Evolutionary conservation across 2,888 invertebrate genomes (phyloP).

Genomic region (Drosophila niveifrons): DNA sequence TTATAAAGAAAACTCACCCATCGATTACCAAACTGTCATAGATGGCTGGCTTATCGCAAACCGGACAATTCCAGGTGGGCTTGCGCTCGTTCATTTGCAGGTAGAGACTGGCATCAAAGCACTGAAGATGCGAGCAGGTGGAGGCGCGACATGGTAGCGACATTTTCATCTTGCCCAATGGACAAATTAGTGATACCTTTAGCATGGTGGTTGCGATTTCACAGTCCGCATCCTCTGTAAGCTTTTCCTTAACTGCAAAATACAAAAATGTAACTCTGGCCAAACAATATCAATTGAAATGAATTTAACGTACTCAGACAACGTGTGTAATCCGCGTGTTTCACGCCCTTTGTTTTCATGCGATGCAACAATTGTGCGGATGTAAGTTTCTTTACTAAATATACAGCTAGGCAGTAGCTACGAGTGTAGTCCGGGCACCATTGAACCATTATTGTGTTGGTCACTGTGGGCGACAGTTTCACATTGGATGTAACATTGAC

Average conservation of each 20-base stretch:
- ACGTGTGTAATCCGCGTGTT: slow-evolving; percentile 95
- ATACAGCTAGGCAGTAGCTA: slow-evolving; percentile 93
- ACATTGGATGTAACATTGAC: slow-evolving; percentile 96
- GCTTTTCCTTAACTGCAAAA: slow-evolving; percentile 92
- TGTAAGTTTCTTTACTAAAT: slow-evolving; percentile 94
- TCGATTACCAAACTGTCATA: slow-evolving; percentile 97
- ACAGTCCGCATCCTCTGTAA: slow-evolving; percentile 96
- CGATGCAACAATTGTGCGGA: slow-evolving; percentile 93
- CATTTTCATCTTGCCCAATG: slow-evolving; percentile 96
- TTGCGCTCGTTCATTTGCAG: slow-evolving; percentile 99
- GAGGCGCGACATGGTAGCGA: slow-evolving; percentile 93
- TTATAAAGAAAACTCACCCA: slow-evolving; percentile 88
- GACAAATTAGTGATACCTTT: slow-evolving; percentile 97
- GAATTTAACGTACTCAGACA: slow-evolving; percentile 91
- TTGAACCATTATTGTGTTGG: slow-evolving; percentile 94
- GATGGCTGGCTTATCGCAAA: slow-evolving; percentile 96
- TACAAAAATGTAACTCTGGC: background rate
- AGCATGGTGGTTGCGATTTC: slow-evolving; percentile 98
- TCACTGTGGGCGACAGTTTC: slow-evolving; percentile 93
- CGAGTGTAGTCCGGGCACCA: slow-evolving; percentile 96
- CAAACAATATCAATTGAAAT: background rate
- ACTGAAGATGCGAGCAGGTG: slow-evolving; percentile 98
- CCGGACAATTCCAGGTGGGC: slow-evolving; percentile 99
- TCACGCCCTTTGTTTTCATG: slow-evolving; percentile 93
- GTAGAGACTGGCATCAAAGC: slow-evolving; percentile 98